Evolutionary conservation across 2,797 vertebrate species (phyloP), one percentile per base, ranked within the genome.

Genomic region (Tapera naevia): DNA sequence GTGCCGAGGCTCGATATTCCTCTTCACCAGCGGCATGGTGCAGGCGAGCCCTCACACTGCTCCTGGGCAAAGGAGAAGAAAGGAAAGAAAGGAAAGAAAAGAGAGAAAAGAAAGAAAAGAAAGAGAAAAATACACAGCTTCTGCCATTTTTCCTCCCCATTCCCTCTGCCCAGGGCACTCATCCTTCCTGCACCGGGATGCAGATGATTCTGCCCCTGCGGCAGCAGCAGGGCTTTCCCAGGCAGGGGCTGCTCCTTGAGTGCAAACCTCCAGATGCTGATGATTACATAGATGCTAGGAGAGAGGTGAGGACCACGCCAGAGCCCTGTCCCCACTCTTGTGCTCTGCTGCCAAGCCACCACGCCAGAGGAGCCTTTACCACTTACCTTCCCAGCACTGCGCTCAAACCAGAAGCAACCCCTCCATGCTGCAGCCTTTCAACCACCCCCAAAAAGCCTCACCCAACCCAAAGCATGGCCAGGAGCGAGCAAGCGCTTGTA

Each of bases 1-100:
- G 94, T 99, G 99, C 97, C 98, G 97, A 43, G 99, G 99, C 91
- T 99, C 99, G 4, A 99, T 99, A 88, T 98, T 98, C 95, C 99
- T 98, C 97, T 99, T 99, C 93, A 99, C 99, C 97, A 99, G 95
- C 1, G 99, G 99, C 99, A 99, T 99, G 50, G 54, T 95, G 91
- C 64, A 2, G 3, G 61, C 1, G 16, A 85, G 41, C 41, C 39
- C 62, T 94, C 89, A 86, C 86, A 0, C 69, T 80, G 75, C 87
- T 75, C 43, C 93, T 94, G 69, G 64, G 9, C 1, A 5, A 62
- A 19, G 51, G 3, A 51, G 39, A 57, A 51, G 39, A 57, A 33
- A n/a, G 9, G 39, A 5, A 13, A 35, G 41, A 4, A 15, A 37
- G 41, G 4, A 13, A 33, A 76, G 37, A 5, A 15, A 35, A 76